Evolutionary conservation across 2,888 invertebrate species (phyloP), one percentile per base, ranked within the genome.

Genomic region (Pseudanteris insignis): DNA sequence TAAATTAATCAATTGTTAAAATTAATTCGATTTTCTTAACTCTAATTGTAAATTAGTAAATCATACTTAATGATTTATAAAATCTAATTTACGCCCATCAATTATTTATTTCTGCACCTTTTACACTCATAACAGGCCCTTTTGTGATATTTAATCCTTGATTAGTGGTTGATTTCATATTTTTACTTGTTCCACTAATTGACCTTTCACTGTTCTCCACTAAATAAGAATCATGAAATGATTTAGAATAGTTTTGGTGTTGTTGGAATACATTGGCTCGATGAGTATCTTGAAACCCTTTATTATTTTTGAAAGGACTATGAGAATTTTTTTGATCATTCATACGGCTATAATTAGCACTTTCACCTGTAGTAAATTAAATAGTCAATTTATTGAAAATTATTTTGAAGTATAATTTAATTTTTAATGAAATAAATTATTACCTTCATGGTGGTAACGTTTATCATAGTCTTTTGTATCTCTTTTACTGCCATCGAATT

Each of bases 61-160:
- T n/a, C n/a, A n/a, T n/a, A n/a, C n/a, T n/a, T n/a, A n/a, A n/a
- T n/a, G n/a, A n/a, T n/a, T n/a, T n/a, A 7, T 7, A 21, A 14
- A 21, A 36, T 14, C 10, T 29, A 14, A 14, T 4, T 32, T 32
- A 14, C 14, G 14, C 11, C 10, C 21, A 6, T 11, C 18, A 21
- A 11, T n/a, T 29, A 24, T 21, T 18, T 11, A 25, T 48, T 18
- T 18, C 58, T n/a, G 36, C 47, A 77, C 78, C 78, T 75, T 76
- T 78, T 10, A 78, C 76, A 44, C 78, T 78, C 74, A 75, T 77
- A 1, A 78, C 67, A 43, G 72, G 67, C 8, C 70, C 73, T 51
- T 75, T 75, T 7, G 67, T 15, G 25, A 59, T 36, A 33, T 63
- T 72, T 11, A 63, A 6, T 6, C 18, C 18, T 26, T 71, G 73